Base-by-base conservation (phyloP, 2,113 vertebrate genomes). In the Corythornis cristatus region DNA sequence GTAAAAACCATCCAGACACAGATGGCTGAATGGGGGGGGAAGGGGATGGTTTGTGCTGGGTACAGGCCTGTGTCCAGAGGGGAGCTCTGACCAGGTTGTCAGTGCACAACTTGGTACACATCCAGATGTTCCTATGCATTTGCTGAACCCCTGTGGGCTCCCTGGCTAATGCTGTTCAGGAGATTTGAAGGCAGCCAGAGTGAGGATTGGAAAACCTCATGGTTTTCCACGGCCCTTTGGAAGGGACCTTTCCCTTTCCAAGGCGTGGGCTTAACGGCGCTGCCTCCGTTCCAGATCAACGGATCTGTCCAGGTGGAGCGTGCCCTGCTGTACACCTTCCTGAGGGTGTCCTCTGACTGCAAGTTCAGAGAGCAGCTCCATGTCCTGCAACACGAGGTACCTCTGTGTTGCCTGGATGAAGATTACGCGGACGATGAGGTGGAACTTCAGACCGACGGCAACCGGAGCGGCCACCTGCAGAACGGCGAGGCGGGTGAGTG, bases 401-500 rank as follows among this genome's bases (percentile, higher is more conserved):
- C 50, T 26, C 23, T 51, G 7, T 51, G 8, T 26, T 51, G 23
- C 13, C 3, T 26, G 23, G 8, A 8, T 15, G 23, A 26, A 15
- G 50, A 15, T 51, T 51, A 51, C 26, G 50, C 15, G 25, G 78
- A 75, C 1, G 77, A 89, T 1, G 37, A 96, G 0, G 53, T 78
- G 1, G 97, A 97, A 19, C 97, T 98, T 19, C 97, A 98, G 94
- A 98, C 97, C 0, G 98, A 98, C 0, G 98, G 98, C 65, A 98
- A 95, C 70, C 92, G 74, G 8, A 68, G 85, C 0, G 97, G 97
- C 65, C 85, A 29, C 58, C 5, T 84, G 4, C 35, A 14, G 28
- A 74, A 48, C 0, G 83, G n/a, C 8, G 89, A 82, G 20, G 33
- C 11, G 70, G 96, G 98, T 98, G 53, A 80, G 42, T 40, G n/a